Base-by-base conservation (phyloP, 2,797 vertebrate species). In the Crocodylus rhombifer region DNA sequence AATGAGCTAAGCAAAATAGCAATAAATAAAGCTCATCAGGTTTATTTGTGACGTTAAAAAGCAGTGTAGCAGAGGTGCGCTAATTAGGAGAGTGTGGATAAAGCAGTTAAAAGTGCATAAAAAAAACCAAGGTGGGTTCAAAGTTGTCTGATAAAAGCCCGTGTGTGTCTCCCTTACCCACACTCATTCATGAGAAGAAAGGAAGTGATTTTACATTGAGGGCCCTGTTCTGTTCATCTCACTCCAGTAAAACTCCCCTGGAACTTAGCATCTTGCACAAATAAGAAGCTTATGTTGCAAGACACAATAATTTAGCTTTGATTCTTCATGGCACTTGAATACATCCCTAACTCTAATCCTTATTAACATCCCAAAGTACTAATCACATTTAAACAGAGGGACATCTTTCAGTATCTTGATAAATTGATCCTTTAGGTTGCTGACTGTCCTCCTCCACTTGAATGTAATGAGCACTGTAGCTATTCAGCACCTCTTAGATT, bases 191-290 rank as follows among this genome's bases (percentile, higher is more conserved):
- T 51, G 42, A 51, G 42, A 51, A 51, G 42, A 51, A 73, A 17
- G 2, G 42, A 1, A 36, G 0, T 63, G 21, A 26, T 14, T 25
- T 76, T 69, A 36, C 30, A 36, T 61, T 33, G n/a, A 0, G 5
- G 42, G 42, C 42, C 42, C 42, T 64, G 17, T 2, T 13, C 9
- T 77, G 10, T 58, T 10, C 6, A 55, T 65, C 21, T 10, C 30
- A 51, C 5, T 55, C 7, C 12, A 82, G 6, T 42, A 92, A 80
- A 69, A 21, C 1, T 67, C 42, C 42, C 42, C 26, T 63, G 23
- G 3, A 60, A 8, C 13, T 61, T 62, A 30, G 5, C 36, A 1
- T 63, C 61, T 51, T 67, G 15, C n/a, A 4, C 15, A 51, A 28
- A 51, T 36, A 65, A 87, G 67, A 56, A 23, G 7, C 23, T 17